Conservation (phyloP, 2,888 invertebrate species). For the Steinernema scapterisci region DNA sequence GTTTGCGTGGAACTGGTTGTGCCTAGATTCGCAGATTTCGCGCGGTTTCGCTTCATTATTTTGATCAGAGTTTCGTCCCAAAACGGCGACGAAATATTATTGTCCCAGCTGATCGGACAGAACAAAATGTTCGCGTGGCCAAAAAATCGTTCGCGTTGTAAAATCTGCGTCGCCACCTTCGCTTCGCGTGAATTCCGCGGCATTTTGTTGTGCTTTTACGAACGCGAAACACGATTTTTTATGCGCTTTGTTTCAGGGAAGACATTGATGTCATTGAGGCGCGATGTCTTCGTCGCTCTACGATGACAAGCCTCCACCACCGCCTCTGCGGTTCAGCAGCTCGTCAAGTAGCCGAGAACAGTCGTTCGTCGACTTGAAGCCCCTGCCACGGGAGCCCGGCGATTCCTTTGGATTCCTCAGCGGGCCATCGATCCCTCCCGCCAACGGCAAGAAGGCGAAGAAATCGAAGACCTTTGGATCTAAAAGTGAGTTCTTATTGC, state of each 20-base stretch:
- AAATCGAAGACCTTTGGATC: slow-evolving; percentile 41
- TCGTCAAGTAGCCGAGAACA: slow-evolving; percentile 31
- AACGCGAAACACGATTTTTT: not conserved
- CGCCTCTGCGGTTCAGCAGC: slow-evolving; percentile 60
- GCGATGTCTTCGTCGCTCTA: slow-evolving; percentile 48
- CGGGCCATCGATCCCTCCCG: slow-evolving; percentile 9
- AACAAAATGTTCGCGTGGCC: too few species aligned
- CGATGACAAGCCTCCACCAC: slow-evolving; percentile 67
- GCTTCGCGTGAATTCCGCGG: not conserved
- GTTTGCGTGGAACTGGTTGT: too few species aligned
- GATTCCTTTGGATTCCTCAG: not conserved
- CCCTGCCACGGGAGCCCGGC: slow-evolving; percentile 51
- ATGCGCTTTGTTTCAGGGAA: slow-evolving; percentile 4
- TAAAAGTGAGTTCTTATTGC: slow-evolving; percentile 42
- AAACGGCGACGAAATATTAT: too few species aligned
- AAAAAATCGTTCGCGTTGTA: too few species aligned
- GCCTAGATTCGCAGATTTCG: too few species aligned
- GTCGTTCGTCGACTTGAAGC: slow-evolving; percentile 56
- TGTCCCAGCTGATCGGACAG: too few species aligned
- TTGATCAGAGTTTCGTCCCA: too few species aligned
- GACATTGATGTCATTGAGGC: slow-evolving; percentile 5
- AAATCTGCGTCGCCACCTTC: not conserved
- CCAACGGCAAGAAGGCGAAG: slow-evolving; percentile 45
- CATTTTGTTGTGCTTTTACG: not conserved
- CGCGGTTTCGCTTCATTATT: too few species aligned